Conservation (phyloP, 2,113 vertebrate species). For the Murina feae region DNA sequence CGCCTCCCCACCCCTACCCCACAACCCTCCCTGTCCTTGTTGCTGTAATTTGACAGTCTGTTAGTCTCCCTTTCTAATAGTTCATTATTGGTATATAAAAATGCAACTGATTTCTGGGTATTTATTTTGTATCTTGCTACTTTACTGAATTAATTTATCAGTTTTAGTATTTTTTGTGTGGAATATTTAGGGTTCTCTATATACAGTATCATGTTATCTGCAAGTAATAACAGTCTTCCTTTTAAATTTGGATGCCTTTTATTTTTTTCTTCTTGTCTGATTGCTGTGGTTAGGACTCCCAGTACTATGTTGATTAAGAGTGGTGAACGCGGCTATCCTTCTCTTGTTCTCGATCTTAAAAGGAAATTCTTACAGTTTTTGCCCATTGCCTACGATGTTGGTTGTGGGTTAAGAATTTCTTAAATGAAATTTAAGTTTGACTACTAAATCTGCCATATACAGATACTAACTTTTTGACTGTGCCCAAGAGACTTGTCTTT, state of each 20-base stretch:
- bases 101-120: no score
- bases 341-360: neutral
- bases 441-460: neutral
- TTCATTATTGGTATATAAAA: no score
- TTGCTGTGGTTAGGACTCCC: neutral
- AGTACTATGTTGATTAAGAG: neutral
- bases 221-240: neutral
- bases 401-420: slow-evolving; percentile 1
- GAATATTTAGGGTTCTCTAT: neutral
- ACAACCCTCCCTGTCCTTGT: no score
- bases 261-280: neutral
- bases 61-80: no score
- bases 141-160: no score
- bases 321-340: neutral
- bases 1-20: no score
- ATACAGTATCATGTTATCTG: neutral
- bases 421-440: slow-evolving; percentile 9
- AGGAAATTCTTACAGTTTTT: neutral
- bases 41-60: no score
- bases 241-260: neutral
- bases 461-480: neutral
- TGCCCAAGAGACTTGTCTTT: slow-evolving; percentile 1
- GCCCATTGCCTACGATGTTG: neutral
- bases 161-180: neutral
- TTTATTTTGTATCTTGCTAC: no score